Conservation (phyloP, 1,140 invertebrate species). For the Centruroides sculpturatus region DNA sequence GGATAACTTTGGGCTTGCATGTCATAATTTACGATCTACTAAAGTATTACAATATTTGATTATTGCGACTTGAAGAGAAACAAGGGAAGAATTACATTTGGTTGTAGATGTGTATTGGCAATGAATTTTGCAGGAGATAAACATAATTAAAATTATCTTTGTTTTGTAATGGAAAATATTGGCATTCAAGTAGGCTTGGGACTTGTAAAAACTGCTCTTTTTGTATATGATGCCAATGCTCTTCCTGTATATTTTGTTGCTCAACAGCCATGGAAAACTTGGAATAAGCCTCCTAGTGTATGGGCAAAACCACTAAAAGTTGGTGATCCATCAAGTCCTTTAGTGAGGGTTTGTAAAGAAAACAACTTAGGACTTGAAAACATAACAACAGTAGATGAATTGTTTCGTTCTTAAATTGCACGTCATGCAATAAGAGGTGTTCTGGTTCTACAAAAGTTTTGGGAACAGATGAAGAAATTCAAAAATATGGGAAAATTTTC, state of each 20-base stretch:
- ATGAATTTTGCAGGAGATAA: no score
- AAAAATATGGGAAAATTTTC: constrained; percentile 85
- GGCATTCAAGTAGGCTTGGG: constrained; percentile 8
- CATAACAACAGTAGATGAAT: constrained; percentile 57
- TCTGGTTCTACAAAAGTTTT: constrained; percentile 82
- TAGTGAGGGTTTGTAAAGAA: background rate
- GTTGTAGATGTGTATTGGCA: no score
- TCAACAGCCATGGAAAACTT: constrained; percentile 64
- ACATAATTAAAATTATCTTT: no score
- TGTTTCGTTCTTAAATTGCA: constrained; percentile 59
- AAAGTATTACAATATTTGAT: no score
- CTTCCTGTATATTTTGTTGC: constrained; percentile 75
- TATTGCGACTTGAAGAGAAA: no score
- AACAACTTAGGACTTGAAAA: no score
- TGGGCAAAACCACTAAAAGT: background rate
- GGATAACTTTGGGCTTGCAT: no score
- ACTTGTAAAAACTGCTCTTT: constrained; percentile 26
- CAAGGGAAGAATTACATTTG: no score
- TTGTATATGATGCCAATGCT: constrained; percentile 70
- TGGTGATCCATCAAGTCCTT: background rate
- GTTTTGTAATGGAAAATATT: no score
- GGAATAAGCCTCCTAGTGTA: constrained; percentile 1
- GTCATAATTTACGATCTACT: no score
- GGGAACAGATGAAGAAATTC: constrained; percentile 81
- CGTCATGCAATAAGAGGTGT: constrained; percentile 56